These are phyloP conservation scores for Venturia canescens DNA, from an alignment of 1,140 invertebrate genomes.

Conservation along the genomic window DNA sequence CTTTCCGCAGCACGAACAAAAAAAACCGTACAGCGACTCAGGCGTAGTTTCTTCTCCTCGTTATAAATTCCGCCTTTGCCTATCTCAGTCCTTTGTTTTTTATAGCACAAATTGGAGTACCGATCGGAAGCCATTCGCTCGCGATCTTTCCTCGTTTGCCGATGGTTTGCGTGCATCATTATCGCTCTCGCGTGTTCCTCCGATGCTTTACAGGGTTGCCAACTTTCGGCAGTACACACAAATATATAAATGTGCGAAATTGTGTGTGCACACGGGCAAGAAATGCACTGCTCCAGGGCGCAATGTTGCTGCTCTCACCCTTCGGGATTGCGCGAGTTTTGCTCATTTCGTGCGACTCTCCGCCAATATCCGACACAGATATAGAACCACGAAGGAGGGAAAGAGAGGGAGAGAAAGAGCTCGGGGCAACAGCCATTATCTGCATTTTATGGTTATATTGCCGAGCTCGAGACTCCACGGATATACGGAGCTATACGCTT, in stretches of 20 bases:
- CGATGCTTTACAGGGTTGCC: background rate
- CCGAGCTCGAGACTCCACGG: constrained; percentile 11
- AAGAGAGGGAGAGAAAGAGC: constrained; percentile 11
- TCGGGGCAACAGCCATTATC: constrained; percentile 50
- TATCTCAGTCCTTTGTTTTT: background rate
- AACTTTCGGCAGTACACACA: background rate
- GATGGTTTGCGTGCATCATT: constrained; percentile 18
- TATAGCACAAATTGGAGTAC: background rate
- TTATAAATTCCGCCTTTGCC: background rate
- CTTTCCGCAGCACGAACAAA: background rate
- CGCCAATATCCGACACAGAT: constrained; percentile 29
- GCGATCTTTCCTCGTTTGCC: constrained; percentile 3
- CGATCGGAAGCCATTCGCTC: background rate
- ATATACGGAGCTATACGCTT: background rate
- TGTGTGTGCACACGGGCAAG: constrained; percentile 24
- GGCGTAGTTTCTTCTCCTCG: background rate
- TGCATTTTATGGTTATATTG: constrained; percentile 55
- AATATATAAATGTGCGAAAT: background rate
- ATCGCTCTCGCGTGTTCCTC: background rate
- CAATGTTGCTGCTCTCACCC: constrained; percentile 31
- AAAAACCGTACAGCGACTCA: background rate
- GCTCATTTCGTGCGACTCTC: constrained; percentile 29
- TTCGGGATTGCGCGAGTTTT: constrained; percentile 31
- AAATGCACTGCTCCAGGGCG: constrained; percentile 35
- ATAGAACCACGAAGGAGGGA: background rate